Evolutionary conservation across 2,797 vertebrate genomes (phyloP).

Genomic region (Trachops cirrhosus): DNA sequence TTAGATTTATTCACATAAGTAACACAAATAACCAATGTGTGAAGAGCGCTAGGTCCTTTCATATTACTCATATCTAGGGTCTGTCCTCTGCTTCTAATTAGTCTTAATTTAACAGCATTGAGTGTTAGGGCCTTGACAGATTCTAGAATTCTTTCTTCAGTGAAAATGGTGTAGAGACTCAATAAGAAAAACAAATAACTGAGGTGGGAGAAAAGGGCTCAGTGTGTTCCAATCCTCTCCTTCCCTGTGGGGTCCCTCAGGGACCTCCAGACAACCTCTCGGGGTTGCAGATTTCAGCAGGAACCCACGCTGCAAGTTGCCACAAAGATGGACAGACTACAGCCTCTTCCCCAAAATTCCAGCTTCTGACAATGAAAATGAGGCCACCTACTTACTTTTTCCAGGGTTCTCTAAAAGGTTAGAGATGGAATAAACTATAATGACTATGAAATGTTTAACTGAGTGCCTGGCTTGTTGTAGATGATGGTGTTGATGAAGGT

Average conservation of each 20-base stretch:
- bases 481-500: not conserved
- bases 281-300: not conserved
- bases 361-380: not conserved
- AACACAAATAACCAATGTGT: not conserved
- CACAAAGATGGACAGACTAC: not conserved
- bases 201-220: not conserved
- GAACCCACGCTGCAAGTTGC: not conserved
- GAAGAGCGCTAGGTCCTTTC: not conserved
- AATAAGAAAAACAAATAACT: not conserved
- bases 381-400: not conserved
- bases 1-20: not conserved
- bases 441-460: not conserved
- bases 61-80: not conserved
- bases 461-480: not conserved
- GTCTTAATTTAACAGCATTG: not conserved
- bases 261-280: not conserved
- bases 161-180: not conserved
- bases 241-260: not conserved
- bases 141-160: not conserved
- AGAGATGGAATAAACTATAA: not conserved
- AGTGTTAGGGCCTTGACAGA: not conserved
- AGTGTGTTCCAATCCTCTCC: not conserved
- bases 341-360: not conserved
- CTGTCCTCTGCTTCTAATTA: not conserved
- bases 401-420: not conserved